phyloP scores from a whole-genome alignment of 2,797 vertebrate species.

The Bradypodion pumilum region DNA sequence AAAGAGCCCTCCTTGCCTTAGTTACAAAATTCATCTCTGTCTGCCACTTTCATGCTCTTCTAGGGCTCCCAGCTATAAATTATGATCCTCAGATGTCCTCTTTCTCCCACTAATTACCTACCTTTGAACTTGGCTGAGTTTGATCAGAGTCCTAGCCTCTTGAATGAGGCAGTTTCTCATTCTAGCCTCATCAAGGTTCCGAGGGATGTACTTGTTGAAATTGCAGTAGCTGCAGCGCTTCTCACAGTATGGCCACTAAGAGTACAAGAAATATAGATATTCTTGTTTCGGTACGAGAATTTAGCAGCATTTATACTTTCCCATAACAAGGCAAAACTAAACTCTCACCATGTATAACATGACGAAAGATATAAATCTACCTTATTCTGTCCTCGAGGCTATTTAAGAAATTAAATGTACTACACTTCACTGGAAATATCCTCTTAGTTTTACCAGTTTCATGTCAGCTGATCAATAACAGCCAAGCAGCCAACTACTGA shows the following conservation, averaged over 20 bases:
- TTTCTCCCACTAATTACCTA: conserved; percentile 51
- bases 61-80: neutral
- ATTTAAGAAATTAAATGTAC: neutral
- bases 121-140: conserved; percentile 83
- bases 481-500: no score
- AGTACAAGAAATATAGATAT: neutral
- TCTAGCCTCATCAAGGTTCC: conserved; percentile 72
- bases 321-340: neutral
- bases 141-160: conserved; percentile 82
- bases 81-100: neutral
- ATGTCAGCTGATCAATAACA: neutral
- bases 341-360: neutral
- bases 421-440: neutral
- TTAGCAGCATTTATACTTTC: neutral
- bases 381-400: neutral
- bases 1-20: neutral
- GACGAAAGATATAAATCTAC: neutral
- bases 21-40: neutral
- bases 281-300: neutral
- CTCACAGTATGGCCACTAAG: conserved; percentile 94
- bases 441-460: neutral
- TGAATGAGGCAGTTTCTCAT: conserved; percentile 81
- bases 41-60: neutral
- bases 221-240: conserved; percentile 91
- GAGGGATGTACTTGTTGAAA: conserved; percentile 91